These are phyloP conservation scores for Cossypha heuglini DNA, from an alignment of 2,797 vertebrate species.

Conservation along the genomic window DNA sequence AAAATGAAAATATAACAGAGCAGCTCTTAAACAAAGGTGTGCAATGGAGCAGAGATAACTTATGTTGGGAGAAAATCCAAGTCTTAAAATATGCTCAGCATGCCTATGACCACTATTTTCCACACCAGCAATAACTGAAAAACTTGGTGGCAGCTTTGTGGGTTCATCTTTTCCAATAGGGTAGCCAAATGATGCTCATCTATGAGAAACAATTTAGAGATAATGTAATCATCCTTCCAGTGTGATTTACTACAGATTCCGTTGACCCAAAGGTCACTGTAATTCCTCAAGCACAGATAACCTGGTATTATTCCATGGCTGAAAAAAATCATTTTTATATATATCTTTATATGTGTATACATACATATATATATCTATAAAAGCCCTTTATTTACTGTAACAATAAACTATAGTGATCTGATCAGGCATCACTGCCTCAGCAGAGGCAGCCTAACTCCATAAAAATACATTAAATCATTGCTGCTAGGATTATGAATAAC, in stretches of 20 bases:
- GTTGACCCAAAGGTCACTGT: background rate
- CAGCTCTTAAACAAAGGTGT: background rate
- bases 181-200: background rate
- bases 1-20: background rate
- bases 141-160: background rate
- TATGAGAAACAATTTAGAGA: background rate
- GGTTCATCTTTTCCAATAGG: background rate
- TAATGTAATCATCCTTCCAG: background rate
- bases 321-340: background rate
- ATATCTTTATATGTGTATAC: background rate
- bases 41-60: background rate
- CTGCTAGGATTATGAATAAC: background rate
- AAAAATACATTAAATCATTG: constrained; percentile 28
- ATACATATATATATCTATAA: background rate
- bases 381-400: background rate
- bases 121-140: background rate
- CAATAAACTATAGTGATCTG: background rate
- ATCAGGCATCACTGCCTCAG: background rate
- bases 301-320: background rate
- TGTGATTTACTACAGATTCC: background rate
- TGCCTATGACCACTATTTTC: background rate
- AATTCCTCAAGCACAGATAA: constrained; percentile 4
- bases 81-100: background rate
- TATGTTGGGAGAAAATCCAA: background rate
- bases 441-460: background rate